Conservation (phyloP, 2,113 vertebrate species). For the Lamprologus callipterus region DNA sequence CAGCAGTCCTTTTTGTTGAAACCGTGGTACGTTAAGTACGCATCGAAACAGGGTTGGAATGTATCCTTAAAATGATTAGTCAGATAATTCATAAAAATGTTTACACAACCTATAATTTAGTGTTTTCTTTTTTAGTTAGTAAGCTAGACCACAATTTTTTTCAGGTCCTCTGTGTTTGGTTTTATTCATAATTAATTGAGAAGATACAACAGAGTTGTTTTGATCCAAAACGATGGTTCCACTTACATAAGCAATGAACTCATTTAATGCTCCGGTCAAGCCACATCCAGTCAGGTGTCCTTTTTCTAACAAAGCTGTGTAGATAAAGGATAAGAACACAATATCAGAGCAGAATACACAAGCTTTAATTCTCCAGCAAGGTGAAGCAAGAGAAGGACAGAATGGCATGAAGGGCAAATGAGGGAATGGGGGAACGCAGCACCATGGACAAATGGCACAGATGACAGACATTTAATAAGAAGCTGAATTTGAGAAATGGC, state of each 20-base stretch:
- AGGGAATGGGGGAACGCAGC: neutral
- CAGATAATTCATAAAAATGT: fast-evolving
- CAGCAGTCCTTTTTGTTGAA: neutral
- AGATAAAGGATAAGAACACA: neutral
- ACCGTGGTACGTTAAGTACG: fast-evolving
- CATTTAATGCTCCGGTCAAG: neutral
- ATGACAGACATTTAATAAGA: constrained; percentile 57
- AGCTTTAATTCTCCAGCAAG: neutral
- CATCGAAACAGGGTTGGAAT: neutral
- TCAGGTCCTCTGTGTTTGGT: neutral
- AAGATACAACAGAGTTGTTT: neutral
- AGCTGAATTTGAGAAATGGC: constrained; percentile 37
- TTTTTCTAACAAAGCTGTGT: neutral
- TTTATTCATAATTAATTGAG: neutral
- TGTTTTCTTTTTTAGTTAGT: neutral
- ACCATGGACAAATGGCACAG: constrained; percentile 24
- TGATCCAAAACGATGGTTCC: neutral
- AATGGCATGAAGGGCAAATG: constrained; percentile 13
- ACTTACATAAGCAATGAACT: neutral
- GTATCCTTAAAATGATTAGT: neutral
- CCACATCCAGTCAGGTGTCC: neutral
- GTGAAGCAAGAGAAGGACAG: neutral
- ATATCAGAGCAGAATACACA: neutral
- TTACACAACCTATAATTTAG: neutral
- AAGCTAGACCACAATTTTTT: neutral